Percentiles rank a stretch among this genome's conserved stretches.
Conservation (phyloP, 2,113 vertebrate species). For the Labeo catla region DNA sequence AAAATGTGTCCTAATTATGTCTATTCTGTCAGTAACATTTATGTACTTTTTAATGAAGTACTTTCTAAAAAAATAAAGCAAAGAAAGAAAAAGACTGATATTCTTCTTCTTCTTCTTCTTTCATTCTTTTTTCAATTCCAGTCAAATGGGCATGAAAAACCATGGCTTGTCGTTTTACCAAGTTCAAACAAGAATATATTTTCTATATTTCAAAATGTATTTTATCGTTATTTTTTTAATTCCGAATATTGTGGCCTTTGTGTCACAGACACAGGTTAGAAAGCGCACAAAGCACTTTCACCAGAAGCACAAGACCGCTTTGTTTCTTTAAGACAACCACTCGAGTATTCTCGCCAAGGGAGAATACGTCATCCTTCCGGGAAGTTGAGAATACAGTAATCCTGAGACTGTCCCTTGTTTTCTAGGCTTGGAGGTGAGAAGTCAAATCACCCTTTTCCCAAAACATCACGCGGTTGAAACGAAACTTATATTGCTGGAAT, state of each 20-base stretch:
- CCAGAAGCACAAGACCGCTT: neutral
- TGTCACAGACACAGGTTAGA: neutral
- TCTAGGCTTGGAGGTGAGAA: neutral
- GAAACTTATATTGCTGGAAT: slow-evolving; percentile 18
- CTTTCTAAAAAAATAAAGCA: neutral
- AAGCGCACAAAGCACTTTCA: neutral
- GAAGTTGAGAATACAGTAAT: slow-evolving; percentile 59
- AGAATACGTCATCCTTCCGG: slow-evolving; percentile 72
- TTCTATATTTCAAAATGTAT: neutral
- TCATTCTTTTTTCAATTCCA: neutral
- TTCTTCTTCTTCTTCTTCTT: neutral
- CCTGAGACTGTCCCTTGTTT: slow-evolving; percentile 4
- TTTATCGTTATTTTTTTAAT: neutral
- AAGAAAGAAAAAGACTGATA: neutral
- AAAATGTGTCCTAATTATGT: neutral
- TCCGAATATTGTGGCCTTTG: neutral
- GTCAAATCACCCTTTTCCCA: slow-evolving; percentile 38
- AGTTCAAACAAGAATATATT: neutral
- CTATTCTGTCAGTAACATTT: neutral
- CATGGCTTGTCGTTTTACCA: neutral
- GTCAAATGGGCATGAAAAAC: too few species aligned
- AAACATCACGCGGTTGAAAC: slow-evolving; percentile 35
- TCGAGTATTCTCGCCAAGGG: slow-evolving; percentile 24
- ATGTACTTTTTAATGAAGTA: neutral
- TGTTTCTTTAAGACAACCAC: slow-evolving; percentile 47